These are phyloP conservation scores for Motacilla tschutschensis DNA, from an alignment of 2,113 vertebrate species.

Conservation along the genomic window DNA sequence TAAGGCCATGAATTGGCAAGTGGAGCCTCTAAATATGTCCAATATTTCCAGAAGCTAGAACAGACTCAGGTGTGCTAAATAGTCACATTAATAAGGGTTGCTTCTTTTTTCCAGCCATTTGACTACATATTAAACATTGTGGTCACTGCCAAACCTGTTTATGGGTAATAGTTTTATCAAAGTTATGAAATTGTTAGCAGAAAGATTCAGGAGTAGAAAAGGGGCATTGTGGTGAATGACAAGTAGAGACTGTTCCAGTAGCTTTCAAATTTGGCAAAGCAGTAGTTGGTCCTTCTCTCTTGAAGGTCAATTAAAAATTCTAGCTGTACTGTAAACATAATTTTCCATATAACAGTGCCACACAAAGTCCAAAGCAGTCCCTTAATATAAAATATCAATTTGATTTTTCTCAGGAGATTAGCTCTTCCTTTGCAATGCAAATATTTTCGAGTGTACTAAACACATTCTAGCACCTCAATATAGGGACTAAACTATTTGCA, in stretches of 20 bases:
- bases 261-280: conserved; percentile 38
- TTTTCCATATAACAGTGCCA: conserved; percentile 43
- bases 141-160: conserved; percentile 29
- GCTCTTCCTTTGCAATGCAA: conserved; percentile 80
- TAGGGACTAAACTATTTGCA: conserved; percentile 82
- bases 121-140: background rate
- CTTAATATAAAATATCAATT: conserved; percentile 74
- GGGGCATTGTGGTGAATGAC: background rate
- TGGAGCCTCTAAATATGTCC: background rate
- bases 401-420: conserved; percentile 75
- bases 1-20: background rate
- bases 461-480: conserved; percentile 82
- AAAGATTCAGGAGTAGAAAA: background rate
- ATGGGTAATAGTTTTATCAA: conserved; percentile 21
- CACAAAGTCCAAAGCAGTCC: conserved; percentile 37
- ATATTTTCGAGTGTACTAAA: conserved; percentile 86
- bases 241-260: background rate
- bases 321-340: conserved; percentile 38
- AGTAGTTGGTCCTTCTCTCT: background rate
- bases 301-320: conserved; percentile 64
- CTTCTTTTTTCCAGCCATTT: background rate
- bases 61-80: background rate
- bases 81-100: background rate
- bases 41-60: background rate
- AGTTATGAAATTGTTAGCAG: conserved; percentile 2